phyloP scores from a whole-genome alignment of 2,113 vertebrate species.

The Oenanthe melanoleuca region DNA sequence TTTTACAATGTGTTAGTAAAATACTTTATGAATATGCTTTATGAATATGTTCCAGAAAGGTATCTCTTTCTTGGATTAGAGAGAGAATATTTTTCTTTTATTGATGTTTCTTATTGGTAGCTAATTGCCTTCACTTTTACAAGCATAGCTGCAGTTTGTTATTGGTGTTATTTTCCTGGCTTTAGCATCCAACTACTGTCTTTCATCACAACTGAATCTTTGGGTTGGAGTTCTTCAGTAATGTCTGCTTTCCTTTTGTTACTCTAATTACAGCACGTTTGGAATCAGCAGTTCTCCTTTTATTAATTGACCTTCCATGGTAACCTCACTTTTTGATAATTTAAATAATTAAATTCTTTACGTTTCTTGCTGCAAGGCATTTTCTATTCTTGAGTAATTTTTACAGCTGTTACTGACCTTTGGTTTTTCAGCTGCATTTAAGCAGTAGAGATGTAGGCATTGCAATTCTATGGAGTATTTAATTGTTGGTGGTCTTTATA shows the following conservation, averaged over 20 bases:
- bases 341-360: background rate
- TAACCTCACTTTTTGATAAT: background rate
- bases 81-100: background rate
- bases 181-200: background rate
- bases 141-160: background rate
- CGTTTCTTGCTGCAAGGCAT: background rate
- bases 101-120: background rate
- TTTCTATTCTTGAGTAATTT: slow-evolving; percentile 9
- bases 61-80: background rate
- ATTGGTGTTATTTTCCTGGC: background rate
- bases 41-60: background rate
- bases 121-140: background rate
- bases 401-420: background rate
- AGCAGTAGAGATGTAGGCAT: background rate
- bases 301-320: background rate
- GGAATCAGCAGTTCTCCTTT: background rate
- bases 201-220: background rate
- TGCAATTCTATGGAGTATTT: background rate
- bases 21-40: background rate
- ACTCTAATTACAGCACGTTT: background rate
- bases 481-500: background rate
- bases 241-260: background rate
- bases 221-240: background rate
- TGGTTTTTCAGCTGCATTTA: background rate
- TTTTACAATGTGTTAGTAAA: background rate